Percentiles rank a stretch among this genome's conserved stretches.
Evolutionary conservation across 1,140 invertebrate species (phyloP).

Genomic region (Drosophila repletoides): DNA sequence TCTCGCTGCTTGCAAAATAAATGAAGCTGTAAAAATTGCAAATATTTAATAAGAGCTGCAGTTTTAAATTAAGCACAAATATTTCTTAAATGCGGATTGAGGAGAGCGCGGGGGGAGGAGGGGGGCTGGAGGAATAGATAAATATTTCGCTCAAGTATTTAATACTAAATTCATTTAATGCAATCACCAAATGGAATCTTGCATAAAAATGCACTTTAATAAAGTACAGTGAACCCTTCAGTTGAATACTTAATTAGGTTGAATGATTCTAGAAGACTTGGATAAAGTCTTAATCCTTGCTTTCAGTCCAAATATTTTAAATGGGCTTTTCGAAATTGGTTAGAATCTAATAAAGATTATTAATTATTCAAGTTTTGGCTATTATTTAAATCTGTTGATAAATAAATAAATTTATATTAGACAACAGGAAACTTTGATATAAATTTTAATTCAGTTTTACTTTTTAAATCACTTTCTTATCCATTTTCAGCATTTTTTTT

Average conservation of each 20-base stretch:
- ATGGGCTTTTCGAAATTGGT: too few species aligned
- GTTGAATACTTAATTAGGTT: too few species aligned
- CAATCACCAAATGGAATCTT: not conserved
- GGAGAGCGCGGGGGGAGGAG: not conserved
- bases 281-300: not conserved
- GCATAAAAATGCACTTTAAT: not conserved
- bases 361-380: too few species aligned
- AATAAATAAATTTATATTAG: too few species aligned
- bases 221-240: not conserved
- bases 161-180: constrained; percentile 4
- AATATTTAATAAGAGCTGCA: constrained; percentile 70
- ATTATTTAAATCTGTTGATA: too few species aligned
- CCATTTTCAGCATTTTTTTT: not conserved
- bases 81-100: constrained; percentile 25
- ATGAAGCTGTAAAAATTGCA: constrained; percentile 48
- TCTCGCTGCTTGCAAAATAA: constrained; percentile 3
- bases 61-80: constrained; percentile 68
- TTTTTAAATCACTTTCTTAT: not conserved
- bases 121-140: not conserved
- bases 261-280: too few species aligned
- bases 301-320: too few species aligned
- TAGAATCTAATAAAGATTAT: too few species aligned
- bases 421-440: too few species aligned
- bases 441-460: too few species aligned
- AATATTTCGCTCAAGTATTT: constrained; percentile 18